These are phyloP conservation scores for Cyprinodon brontotheroides DNA, from an alignment of 2,113 vertebrate species.

Conservation along the genomic window DNA sequence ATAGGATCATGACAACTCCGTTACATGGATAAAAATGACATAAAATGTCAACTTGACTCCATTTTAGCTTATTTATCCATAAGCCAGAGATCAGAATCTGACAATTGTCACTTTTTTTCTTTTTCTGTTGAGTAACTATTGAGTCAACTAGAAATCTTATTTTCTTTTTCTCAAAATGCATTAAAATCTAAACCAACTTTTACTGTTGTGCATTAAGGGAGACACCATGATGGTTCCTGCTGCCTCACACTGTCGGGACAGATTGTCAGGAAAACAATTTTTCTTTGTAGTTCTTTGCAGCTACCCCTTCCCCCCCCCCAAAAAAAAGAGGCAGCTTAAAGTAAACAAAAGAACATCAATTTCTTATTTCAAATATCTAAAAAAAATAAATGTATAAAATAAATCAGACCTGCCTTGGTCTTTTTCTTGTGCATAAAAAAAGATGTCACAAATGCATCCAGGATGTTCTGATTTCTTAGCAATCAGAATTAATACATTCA, in stretches of 20 bases:
- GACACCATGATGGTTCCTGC: no score
- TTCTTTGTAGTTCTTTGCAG: no score
- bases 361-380: not conserved
- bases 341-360: not conserved
- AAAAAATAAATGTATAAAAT: not conserved
- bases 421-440: not conserved
- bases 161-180: no score
- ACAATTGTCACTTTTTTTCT: no score
- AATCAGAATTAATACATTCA: not conserved
- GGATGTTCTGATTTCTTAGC: not conserved
- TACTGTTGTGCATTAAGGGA: no score
- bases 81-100: not conserved
- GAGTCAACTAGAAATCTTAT: no score
- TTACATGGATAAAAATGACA: not conserved
- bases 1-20: not conserved
- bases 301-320: no score
- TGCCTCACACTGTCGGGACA: no score
- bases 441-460: not conserved
- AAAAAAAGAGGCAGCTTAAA: not conserved
- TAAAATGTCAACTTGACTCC: conserved; percentile 1
- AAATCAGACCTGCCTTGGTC: no score
- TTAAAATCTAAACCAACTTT: no score
- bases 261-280: no score
- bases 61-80: not conserved
- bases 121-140: no score